Evolutionary conservation across 2,113 vertebrate genomes (phyloP), one percentile per base, ranked within the genome.

Genomic region (Otus sunia): DNA sequence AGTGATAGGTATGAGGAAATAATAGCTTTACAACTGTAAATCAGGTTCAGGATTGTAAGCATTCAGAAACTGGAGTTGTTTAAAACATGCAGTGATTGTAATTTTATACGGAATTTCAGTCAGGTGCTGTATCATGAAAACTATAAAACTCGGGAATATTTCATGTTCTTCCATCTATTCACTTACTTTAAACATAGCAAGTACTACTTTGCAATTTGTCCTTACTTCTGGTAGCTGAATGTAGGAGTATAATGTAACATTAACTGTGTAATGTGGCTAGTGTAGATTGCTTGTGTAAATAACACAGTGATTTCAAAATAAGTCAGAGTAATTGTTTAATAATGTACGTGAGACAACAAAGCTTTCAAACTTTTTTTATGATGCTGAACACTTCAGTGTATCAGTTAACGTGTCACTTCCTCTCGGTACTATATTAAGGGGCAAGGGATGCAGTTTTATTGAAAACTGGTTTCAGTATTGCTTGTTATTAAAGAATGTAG

Each of bases 401-500:
- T 93, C 71, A 9, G 14, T 91, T 95, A 90, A 86, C 41, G 49
- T 94, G 79, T 69, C 49, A 6, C 79, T 96, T 94, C 90, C 55
- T 96, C 96, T 94, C 82, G 39, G 71, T 67, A 36, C 74, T 76
- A 36, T 95, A 90, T 97, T 93, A 92, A 94, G 89, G 93, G 95
- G 86, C 82, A 92, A 86, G 62, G 83, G 91, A 96, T 89, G 76
- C 62, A 86, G 71, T 87, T 86, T 97, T 96, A 92, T 88, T 95
- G 76, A 96, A 97, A 97, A 97, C 82, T 91, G 91, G 63, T 96
- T 97, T 95, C 92, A 87, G 56, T 83, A 86, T 96, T 96, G 92
- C 94, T 96, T 89, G 89, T 94, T 95, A 94, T 95, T 96, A 88
- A 97, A 97, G 96, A 97, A 92, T 74, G 93, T 86, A 89, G 75